These are phyloP conservation scores for Lethocerus indicus DNA, from an alignment of 1,140 invertebrate genomes.

Conservation along the genomic window DNA sequence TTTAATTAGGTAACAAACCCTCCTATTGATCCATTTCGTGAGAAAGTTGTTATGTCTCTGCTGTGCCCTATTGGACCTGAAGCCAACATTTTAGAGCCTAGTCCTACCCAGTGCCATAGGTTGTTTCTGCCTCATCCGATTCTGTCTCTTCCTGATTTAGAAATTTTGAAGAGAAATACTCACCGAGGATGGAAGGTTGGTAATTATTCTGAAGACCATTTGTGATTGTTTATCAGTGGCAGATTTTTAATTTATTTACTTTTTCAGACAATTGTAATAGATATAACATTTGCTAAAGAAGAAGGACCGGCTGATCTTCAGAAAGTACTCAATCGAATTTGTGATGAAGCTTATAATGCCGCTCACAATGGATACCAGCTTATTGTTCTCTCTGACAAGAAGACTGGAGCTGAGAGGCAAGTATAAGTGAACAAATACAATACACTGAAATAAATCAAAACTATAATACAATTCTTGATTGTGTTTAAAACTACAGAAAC, in stretches of 20 bases:
- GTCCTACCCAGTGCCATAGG: conserved; percentile 74
- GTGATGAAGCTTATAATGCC: conserved; percentile 63
- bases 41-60: conserved; percentile 97
- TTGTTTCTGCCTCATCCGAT: conserved; percentile 91
- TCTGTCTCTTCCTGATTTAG: conserved; percentile 75
- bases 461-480: not conserved
- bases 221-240: not conserved
- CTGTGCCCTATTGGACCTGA: conserved; percentile 83
- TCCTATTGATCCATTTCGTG: conserved; percentile 98
- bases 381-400: conserved; percentile 75
- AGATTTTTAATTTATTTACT: conserved; percentile 2
- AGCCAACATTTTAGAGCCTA: conserved; percentile 84
- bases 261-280: conserved; percentile 59
- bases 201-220: not conserved
- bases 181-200: conserved; percentile 72
- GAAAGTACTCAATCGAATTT: conserved; percentile 61
- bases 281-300: conserved; percentile 67
- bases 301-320: conserved; percentile 56
- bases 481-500: not conserved
- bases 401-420: conserved; percentile 43
- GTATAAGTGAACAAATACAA: not conserved
- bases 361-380: conserved; percentile 68
- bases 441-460: not conserved
- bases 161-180: conserved; percentile 68
- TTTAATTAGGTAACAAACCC: conserved; percentile 79